Evolutionary conservation across 2,797 vertebrate species (phyloP).

Genomic region (Oreochromis grahami): DNA sequence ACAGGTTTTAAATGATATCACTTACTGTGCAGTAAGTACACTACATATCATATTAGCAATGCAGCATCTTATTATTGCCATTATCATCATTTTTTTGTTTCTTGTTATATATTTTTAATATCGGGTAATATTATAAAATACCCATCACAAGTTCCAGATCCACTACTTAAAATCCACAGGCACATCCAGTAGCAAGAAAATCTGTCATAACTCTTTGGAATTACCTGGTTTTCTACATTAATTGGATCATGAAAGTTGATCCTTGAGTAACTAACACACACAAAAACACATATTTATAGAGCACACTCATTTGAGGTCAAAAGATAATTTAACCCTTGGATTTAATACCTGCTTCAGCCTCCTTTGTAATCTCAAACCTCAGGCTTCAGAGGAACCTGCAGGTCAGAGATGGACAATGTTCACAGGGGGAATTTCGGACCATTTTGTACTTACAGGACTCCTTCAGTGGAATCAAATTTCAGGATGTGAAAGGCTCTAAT

Average conservation of each 20-base stretch:
- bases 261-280: not conserved
- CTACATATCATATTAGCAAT: not conserved
- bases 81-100: fast-evolving
- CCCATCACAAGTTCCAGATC: not conserved
- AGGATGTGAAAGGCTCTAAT: not conserved
- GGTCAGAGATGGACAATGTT: not conserved
- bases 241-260: not conserved
- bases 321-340: not conserved
- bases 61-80: not conserved
- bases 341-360: not conserved
- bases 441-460: not conserved
- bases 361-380: not conserved
- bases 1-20: not conserved
- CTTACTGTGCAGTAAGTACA: not conserved
- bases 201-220: not conserved
- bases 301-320: not conserved
- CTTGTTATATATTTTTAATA: not conserved
- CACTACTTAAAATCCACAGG: not conserved
- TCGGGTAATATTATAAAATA: not conserved
- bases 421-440: not conserved
- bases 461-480: not conserved
- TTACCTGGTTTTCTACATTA: not conserved
- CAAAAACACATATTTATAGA: not conserved
- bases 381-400: not conserved
- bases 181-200: not conserved